Conservation (phyloP, 2,113 vertebrate species). For the Potamarius usumacintae region DNA sequence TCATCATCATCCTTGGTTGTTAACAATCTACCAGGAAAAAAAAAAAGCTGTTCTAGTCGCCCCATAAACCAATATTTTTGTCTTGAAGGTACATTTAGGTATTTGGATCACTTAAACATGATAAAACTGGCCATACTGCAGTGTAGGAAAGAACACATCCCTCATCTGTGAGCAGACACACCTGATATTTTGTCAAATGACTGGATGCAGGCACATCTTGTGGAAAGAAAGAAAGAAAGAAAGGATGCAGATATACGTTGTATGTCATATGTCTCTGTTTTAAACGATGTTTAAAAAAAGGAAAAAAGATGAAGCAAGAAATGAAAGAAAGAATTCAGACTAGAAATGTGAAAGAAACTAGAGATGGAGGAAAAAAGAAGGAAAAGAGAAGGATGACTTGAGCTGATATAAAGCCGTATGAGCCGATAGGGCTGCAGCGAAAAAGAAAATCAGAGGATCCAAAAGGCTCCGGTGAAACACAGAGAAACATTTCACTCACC, state of each 20-base stretch:
- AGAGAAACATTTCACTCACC: background rate
- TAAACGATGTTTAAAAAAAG: background rate
- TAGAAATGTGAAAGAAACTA: background rate
- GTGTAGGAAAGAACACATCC: background rate
- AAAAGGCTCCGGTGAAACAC: background rate
- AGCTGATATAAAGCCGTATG: background rate
- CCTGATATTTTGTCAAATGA: background rate
- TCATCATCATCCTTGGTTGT: too few species aligned
- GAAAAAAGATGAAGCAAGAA: background rate
- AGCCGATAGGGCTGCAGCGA: background rate
- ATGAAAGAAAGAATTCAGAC: background rate
- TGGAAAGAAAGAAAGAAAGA: conserved; percentile 16
- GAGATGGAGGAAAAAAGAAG: background rate
- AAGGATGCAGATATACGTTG: background rate
- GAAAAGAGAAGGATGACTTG: background rate
- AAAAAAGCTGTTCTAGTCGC: background rate
- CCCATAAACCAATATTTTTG: background rate
- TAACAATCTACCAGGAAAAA: background rate
- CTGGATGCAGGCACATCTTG: background rate
- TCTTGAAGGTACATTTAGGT: background rate
- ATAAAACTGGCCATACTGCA: background rate
- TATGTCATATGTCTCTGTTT: background rate
- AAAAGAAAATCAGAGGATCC: background rate
- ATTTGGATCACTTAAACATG: background rate
- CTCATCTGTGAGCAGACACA: background rate